phyloP scores from a whole-genome alignment of 1,140 invertebrate genomes.

The Sinonovacula constricta region DNA sequence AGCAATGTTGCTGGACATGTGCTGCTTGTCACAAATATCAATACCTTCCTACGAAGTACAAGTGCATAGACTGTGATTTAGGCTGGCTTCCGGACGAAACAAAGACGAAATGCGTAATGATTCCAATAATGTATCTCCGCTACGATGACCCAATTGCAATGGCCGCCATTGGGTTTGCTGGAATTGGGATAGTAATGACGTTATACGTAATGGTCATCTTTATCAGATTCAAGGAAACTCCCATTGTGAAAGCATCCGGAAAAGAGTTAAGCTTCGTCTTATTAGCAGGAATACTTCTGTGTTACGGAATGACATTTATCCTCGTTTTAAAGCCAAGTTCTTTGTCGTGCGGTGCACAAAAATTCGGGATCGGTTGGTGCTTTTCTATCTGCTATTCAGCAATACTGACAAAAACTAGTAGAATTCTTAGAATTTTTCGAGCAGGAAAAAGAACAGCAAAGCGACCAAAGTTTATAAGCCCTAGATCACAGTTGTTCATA shows the following conservation, averaged over 20 bases:
- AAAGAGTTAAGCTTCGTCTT: slow-evolving; percentile 78
- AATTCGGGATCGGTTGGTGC: slow-evolving; percentile 85
- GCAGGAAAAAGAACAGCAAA: slow-evolving; percentile 89
- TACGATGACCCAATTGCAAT: slow-evolving; percentile 86
- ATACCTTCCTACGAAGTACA: slow-evolving; percentile 87
- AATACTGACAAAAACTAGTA: slow-evolving; percentile 88
- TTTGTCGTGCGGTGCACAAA: slow-evolving; percentile 82
- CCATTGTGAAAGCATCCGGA: slow-evolving; percentile 78
- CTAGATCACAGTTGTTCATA: slow-evolving; percentile 94
- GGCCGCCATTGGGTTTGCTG: slow-evolving; percentile 85
- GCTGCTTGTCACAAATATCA: slow-evolving; percentile 94
- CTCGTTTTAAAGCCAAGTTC: slow-evolving; percentile 80
- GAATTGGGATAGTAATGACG: slow-evolving; percentile 76
- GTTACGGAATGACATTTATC: slow-evolving; percentile 76
- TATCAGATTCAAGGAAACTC: slow-evolving; percentile 72
- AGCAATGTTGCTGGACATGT: slow-evolving; percentile 97
- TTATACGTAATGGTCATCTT: slow-evolving; percentile 64
- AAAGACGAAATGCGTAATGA: slow-evolving; percentile 86
- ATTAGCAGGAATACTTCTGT: slow-evolving; percentile 76
- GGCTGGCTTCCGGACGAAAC: slow-evolving; percentile 89
- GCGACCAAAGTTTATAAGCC: slow-evolving; percentile 94
- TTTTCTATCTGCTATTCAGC: slow-evolving; percentile 87
- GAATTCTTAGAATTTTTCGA: slow-evolving; percentile 87
- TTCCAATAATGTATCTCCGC: slow-evolving; percentile 91
- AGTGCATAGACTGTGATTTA: slow-evolving; percentile 88